Evolutionary conservation across 2,113 vertebrate species (phyloP).

Genomic region (Syngnathus floridae): DNA sequence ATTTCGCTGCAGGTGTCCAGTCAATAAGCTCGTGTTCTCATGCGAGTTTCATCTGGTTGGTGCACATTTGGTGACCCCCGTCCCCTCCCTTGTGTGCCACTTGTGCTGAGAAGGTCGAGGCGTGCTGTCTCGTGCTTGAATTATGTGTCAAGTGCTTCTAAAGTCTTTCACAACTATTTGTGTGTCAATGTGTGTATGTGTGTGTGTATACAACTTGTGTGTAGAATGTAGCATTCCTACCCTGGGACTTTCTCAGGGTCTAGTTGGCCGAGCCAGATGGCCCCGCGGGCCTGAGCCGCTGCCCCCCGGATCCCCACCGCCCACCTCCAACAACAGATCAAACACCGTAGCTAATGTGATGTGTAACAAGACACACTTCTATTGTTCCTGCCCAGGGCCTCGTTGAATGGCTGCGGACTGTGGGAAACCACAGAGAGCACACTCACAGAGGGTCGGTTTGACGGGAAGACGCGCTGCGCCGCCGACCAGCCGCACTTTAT

Average conservation of each 20-base stretch:
- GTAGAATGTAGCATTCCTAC: slow-evolving; percentile 47
- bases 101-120: slow-evolving; percentile 29
- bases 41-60: slow-evolving; percentile 24
- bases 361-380: slow-evolving; percentile 90
- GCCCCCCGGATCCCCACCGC: slow-evolving; percentile 26
- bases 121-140: slow-evolving; percentile 46
- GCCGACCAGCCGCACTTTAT: slow-evolving; percentile 56
- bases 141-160: slow-evolving; percentile 57
- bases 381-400: slow-evolving; percentile 70
- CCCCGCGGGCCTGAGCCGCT: slow-evolving; percentile 33
- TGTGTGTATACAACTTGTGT: slow-evolving; percentile 31
- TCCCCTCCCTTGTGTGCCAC: slow-evolving; percentile 26
- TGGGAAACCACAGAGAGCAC: slow-evolving; percentile 81
- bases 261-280: slow-evolving; percentile 79
- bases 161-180: slow-evolving; percentile 62
- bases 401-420: slow-evolving; percentile 76
- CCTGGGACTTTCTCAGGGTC: slow-evolving; percentile 68
- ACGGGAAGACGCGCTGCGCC: slow-evolving; percentile 57
- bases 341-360: slow-evolving; percentile 81
- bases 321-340: slow-evolving; percentile 72
- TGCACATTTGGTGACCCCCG: slow-evolving; percentile 13
- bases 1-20: background rate
- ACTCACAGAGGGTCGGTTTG: slow-evolving; percentile 75
- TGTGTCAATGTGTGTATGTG: slow-evolving; percentile 21
- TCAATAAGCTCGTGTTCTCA: slow-evolving; percentile 1